Evolutionary conservation across 2,888 invertebrate genomes (phyloP).

Genomic region (Rhorus exstirpatorius): DNA sequence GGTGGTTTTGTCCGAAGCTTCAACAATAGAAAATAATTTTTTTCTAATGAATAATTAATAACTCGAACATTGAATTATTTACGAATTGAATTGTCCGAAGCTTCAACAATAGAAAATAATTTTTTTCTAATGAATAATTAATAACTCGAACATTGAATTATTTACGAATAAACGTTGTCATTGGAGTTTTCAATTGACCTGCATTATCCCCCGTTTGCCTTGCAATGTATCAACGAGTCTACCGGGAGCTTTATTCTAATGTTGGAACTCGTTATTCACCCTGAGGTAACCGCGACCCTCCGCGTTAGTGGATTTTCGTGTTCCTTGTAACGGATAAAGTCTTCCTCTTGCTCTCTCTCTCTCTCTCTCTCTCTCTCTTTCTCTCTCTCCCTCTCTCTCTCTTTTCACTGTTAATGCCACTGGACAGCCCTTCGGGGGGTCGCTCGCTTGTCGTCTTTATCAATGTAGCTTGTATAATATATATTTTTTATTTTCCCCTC

Average conservation of each 20-base stretch:
- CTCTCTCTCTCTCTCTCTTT: constrained; percentile 1
- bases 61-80: too few relatives aligned
- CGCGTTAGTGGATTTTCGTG: constrained; percentile 71
- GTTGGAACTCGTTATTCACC: constrained; percentile 38
- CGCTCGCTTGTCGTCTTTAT: constrained; percentile 23
- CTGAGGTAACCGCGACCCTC: constrained; percentile 26
- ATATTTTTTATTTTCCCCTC: background rate
- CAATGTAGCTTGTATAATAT: constrained; percentile 25
- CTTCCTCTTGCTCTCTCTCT: background rate
- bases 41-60: too few relatives aligned
- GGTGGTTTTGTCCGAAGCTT: too few relatives aligned
- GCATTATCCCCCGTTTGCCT: background rate
- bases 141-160: too few relatives aligned
- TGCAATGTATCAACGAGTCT: background rate
- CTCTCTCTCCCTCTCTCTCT: background rate
- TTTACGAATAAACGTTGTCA: too few relatives aligned
- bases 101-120: too few relatives aligned
- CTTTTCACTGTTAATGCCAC: background rate
- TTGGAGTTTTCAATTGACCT: background rate
- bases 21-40: too few relatives aligned
- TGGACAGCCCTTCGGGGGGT: background rate
- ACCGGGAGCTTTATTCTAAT: constrained; percentile 28
- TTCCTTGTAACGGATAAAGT: constrained; percentile 49
- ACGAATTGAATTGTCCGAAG: too few relatives aligned
- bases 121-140: too few relatives aligned